Base-by-base conservation (phyloP, 2,113 vertebrate species). In the Nibea albiflora region DNA sequence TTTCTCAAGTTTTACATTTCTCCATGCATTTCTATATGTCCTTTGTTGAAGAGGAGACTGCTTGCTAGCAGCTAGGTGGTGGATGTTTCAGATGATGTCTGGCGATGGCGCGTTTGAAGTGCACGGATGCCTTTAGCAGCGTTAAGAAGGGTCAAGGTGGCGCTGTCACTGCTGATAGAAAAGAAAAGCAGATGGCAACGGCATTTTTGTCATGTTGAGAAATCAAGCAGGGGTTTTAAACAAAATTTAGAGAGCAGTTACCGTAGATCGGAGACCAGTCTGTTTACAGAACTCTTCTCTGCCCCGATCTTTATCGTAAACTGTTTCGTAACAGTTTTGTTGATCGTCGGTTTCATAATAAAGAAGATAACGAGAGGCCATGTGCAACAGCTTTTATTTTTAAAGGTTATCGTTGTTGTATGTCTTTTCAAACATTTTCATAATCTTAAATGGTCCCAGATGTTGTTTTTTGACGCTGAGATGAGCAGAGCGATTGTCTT, bases 361-460 rank as follows among this genome's bases (percentile, higher is more conserved):
- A 54, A 62, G 2, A 24, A n/a, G 47, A 49, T 66, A 31, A 56
- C 15, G 16, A 62, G 8, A n/a, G 39, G 20, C 9, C 5, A 28
- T 26, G 35, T 17, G 5, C 28, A 61, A 28, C 3, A 15, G 31
- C 19, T 19, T 26, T 3, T 50, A 8, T 24, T 26, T 26, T 26
- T 26, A 26, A 61, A 42, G 16, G 70, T n/a, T 20, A 20, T 26
- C 56, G 20, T 12, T 26, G 22, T 39, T 26, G 2, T 39, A 24
- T 35, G 26, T 14, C 5, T 47, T 28, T 70, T 26, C 19, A 50
- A 42, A 66, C 52, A 58, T 47, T 3, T 52, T 73, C 3, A 4
- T 4, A 9, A 52, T 31, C 26, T 79, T 39, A 35, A 62, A 61
- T 22, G 19, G 31, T 24, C 2, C 70, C 67, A 79, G 39, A 79